A percentile compares a stretch with the other conserved stretches of the same genome.
phyloP scores from a whole-genome alignment of 1,140 invertebrate species.

The Thereuonema tuberculata region DNA sequence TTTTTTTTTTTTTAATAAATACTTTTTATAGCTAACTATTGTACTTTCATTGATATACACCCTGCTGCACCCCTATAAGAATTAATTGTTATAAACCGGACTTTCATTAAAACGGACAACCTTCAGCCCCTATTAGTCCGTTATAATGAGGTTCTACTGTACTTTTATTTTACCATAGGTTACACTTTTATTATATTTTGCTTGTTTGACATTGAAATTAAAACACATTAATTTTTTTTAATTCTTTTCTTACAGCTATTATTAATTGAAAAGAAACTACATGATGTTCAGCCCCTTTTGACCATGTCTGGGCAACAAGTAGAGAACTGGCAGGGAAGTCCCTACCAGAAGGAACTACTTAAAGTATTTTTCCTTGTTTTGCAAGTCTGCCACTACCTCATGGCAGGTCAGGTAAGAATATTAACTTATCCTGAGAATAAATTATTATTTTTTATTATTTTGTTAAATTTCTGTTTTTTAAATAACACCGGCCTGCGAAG shows the following conservation, averaged over 20 bases:
- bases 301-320: constrained; percentile 74
- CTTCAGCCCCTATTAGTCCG: no score
- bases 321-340: constrained; percentile 74
- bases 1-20: no score
- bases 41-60: no score
- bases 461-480: background rate
- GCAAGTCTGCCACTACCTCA: constrained; percentile 84
- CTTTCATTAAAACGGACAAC: no score
- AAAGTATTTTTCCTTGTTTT: constrained; percentile 93
- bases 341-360: constrained; percentile 72
- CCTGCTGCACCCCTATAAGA: no score
- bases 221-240: background rate
- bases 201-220: no score
- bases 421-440: background rate
- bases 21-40: no score
- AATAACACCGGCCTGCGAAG: no score
- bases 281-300: constrained; percentile 71
- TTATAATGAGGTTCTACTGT: no score
- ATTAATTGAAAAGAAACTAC: constrained; percentile 81
- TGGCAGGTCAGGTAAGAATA: constrained; percentile 52
- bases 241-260: constrained; percentile 44
- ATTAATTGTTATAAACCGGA: no score
- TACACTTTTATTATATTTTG: no score
- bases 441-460: background rate
- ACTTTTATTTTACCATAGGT: no score